Evolutionary conservation across 2,797 vertebrate species (phyloP).

Genomic region (Crossoptilon crossoptilon): DNA sequence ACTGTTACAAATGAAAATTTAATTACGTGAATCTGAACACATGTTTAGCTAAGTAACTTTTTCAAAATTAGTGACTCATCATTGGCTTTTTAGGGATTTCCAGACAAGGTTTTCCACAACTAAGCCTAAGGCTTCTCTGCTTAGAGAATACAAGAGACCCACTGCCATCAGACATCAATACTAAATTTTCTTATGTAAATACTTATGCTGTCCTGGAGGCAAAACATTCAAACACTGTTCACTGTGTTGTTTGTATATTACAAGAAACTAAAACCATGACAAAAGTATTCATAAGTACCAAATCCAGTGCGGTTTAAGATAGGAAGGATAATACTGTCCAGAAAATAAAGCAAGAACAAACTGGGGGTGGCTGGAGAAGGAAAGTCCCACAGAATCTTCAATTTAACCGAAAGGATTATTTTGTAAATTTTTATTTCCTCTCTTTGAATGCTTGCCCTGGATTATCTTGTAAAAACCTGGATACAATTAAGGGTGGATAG

Average conservation of each 20-base stretch:
- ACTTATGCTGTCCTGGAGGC: slow-evolving; percentile 25
- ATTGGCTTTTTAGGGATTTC: slow-evolving; percentile 62
- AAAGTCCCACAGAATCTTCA: slow-evolving; percentile 57
- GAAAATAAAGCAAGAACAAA: slow-evolving; percentile 39
- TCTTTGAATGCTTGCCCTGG: neutral
- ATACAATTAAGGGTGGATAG: neutral
- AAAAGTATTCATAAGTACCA: slow-evolving; percentile 18
- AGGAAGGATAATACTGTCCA: neutral
- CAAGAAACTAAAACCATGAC: neutral
- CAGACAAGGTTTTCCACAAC: slow-evolving; percentile 59
- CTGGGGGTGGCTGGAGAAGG: slow-evolving; percentile 24
- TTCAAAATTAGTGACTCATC: slow-evolving; percentile 68
- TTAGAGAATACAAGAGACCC: slow-evolving; percentile 5
- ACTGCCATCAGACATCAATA: neutral
- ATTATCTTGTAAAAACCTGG: neutral
- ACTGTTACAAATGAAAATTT: slow-evolving; percentile 18
- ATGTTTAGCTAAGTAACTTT: slow-evolving; percentile 51
- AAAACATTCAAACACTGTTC: neutral
- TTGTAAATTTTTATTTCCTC: slow-evolving; percentile 24
- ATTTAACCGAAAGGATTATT: neutral
- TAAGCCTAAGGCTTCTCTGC: slow-evolving; percentile 45
- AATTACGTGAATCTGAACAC: slow-evolving; percentile 44
- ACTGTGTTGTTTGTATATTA: neutral
- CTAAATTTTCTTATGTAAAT: slow-evolving; percentile 13
- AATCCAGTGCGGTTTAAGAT: neutral